Percentiles rank a stretch among this genome's conserved stretches.
Conservation (phyloP, 2,113 vertebrate species). For the Jacana jacana region DNA sequence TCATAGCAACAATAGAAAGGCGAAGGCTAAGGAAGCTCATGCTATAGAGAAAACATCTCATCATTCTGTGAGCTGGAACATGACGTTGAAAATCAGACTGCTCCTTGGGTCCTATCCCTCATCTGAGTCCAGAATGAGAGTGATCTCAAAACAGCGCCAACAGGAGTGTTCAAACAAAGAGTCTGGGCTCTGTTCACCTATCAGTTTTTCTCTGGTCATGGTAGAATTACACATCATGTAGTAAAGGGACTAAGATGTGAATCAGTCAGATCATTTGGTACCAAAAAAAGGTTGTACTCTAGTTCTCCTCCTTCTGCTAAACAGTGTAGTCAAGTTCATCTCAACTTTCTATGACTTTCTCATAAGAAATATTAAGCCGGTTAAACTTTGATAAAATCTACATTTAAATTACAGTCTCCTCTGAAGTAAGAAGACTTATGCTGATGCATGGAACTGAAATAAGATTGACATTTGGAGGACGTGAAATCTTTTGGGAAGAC, state of each 20-base stretch:
- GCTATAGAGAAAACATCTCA: neutral
- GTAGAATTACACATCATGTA: neutral
- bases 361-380: neutral
- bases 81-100: neutral
- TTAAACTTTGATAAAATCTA: constrained; percentile 27
- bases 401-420: neutral
- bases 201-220: neutral
- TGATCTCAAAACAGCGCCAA: neutral
- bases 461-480: constrained; percentile 62
- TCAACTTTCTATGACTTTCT: neutral
- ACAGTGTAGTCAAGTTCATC: neutral
- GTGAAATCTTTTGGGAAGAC: constrained; percentile 46
- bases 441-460: neutral
- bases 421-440: neutral
- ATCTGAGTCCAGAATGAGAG: neutral
- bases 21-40: neutral
- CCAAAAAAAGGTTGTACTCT: neutral
- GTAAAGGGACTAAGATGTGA: neutral
- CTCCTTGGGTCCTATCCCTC: neutral
- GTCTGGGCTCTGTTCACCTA: neutral
- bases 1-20: neutral
- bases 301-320: neutral
- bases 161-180: neutral
- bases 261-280: neutral
- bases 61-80: neutral